Evolutionary conservation across 1,140 invertebrate species (phyloP).

Genomic region (Pteromalus puparum): DNA sequence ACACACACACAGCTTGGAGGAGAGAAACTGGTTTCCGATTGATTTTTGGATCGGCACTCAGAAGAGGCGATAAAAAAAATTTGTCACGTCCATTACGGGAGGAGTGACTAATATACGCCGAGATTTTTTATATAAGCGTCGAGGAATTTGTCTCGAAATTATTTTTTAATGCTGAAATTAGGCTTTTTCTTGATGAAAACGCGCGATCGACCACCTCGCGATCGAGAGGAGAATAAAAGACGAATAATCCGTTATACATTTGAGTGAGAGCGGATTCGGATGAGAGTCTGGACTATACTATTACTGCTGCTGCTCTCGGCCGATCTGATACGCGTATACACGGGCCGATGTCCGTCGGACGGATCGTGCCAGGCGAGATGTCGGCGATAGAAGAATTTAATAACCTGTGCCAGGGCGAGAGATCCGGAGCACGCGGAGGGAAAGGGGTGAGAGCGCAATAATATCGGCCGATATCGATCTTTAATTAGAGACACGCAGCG

Average conservation of each 20-base stretch:
- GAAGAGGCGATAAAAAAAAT: slow-evolving; percentile 44
- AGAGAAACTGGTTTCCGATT: slow-evolving; percentile 47
- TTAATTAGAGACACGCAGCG: slow-evolving; percentile 76
- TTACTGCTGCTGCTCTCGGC: no score
- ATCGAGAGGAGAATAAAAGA: background rate
- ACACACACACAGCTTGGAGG: background rate
- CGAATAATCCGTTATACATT: background rate
- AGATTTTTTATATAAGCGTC: background rate
- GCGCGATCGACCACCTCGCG: background rate
- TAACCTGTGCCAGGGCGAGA: slow-evolving; percentile 65
- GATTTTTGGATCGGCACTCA: slow-evolving; percentile 45
- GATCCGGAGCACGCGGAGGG: background rate
- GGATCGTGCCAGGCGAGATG: slow-evolving; percentile 45
- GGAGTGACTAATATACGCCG: slow-evolving; percentile 29
- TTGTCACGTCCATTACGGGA: slow-evolving; percentile 43
- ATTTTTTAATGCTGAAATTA: background rate
- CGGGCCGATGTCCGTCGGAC: background rate
- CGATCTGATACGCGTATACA: background rate
- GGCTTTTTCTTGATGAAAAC: background rate
- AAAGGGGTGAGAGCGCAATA: slow-evolving; percentile 68
- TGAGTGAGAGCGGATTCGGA: slow-evolving; percentile 33
- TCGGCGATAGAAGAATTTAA: slow-evolving; percentile 74
- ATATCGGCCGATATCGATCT: slow-evolving; percentile 75
- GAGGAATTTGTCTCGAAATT: background rate
- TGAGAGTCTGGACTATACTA: background rate